phyloP scores from a whole-genome alignment of 2,888 invertebrate genomes.

The Graphium colonna region DNA sequence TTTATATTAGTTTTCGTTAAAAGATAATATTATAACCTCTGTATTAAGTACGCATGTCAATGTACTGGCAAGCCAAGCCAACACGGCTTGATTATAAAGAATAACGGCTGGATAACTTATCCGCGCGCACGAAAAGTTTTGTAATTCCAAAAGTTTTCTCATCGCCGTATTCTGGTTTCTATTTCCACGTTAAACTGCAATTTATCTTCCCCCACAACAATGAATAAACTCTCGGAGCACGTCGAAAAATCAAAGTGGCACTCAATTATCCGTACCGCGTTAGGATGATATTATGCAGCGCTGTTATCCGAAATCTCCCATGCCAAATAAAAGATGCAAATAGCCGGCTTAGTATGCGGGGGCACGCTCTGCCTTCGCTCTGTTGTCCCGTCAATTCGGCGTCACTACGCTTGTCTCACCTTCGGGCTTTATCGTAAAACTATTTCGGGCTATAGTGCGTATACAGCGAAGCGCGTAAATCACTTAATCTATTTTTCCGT shows the following conservation, averaged over 20 bases:
- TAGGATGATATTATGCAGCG: slow-evolving; percentile 6
- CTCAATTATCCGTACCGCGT: slow-evolving; percentile 14
- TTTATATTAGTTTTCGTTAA: too few relatives aligned
- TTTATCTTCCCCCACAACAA: background rate
- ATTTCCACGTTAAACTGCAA: background rate
- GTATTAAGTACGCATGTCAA: too few relatives aligned
- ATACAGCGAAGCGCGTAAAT: slow-evolving; percentile 44
- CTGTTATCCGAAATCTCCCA: slow-evolving; percentile 26
- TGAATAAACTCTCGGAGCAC: background rate
- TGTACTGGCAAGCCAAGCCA: too few relatives aligned
- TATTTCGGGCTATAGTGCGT: slow-evolving; percentile 54
- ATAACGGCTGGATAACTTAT: too few relatives aligned
- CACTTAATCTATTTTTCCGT: slow-evolving; percentile 62
- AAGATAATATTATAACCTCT: too few relatives aligned
- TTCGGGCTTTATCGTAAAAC: slow-evolving; percentile 58
- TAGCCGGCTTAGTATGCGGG: slow-evolving; percentile 37
- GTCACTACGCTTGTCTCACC: slow-evolving; percentile 37
- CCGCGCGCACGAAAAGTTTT: too few relatives aligned
- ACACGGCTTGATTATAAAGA: too few relatives aligned
- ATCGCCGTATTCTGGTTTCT: background rate
- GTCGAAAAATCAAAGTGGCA: slow-evolving; percentile 12
- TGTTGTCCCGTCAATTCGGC: slow-evolving; percentile 18
- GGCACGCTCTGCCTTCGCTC: slow-evolving; percentile 31
- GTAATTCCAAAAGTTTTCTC: background rate
- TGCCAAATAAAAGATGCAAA: slow-evolving; percentile 36